Base-by-base conservation (phyloP, 2,113 vertebrate genomes). In the Numida meleagris region DNA sequence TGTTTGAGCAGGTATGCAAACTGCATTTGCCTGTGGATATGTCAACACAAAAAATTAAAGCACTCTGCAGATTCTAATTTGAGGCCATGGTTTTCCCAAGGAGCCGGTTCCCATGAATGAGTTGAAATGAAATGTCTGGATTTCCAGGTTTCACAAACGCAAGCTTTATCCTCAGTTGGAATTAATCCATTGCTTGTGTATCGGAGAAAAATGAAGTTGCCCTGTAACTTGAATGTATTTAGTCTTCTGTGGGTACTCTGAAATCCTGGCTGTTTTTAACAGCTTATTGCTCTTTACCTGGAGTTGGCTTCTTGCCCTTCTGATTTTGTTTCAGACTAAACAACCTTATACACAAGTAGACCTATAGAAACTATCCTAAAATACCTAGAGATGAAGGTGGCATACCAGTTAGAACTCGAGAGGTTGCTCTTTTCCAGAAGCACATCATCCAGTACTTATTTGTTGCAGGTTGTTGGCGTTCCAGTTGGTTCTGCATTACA, bases 401-500 rank as follows among this genome's bases (percentile, higher is more conserved):
- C 3, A 6, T 14, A 10, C 14, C 38, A 74, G 67, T 5, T 38
- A 27, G 94, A 45, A 43, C 62, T 87, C 25, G 40, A 34, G 9
- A 16, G 33, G 1, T 62, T 53, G 27, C 61, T 67, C 31, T 91
- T 79, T 43, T 70, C 74, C 76, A 77, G 68, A 76, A 85, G 46
- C 14, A 11, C 48, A 17, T 91, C 51, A 57, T 27, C 34, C 62
- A 71, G 11, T 86, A 9, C 34, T 96, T 96, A 17, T 97, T 89
- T 93, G 36, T 83, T 96, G 71, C 96, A 99, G 99, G 98, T 99
- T 84, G 97, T 99, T 94, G 98, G 99, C 0, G 98, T 99, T 65
- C 99, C 99, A 1, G 98, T 99, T 5, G 98, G 98, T 74, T 99
- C 99, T 45, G 62, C 99, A 11, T 97, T 99, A 72, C 99, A 99